Base-by-base conservation (phyloP, 2,113 vertebrate genomes). In the Phalacrocorax pelagicus region DNA sequence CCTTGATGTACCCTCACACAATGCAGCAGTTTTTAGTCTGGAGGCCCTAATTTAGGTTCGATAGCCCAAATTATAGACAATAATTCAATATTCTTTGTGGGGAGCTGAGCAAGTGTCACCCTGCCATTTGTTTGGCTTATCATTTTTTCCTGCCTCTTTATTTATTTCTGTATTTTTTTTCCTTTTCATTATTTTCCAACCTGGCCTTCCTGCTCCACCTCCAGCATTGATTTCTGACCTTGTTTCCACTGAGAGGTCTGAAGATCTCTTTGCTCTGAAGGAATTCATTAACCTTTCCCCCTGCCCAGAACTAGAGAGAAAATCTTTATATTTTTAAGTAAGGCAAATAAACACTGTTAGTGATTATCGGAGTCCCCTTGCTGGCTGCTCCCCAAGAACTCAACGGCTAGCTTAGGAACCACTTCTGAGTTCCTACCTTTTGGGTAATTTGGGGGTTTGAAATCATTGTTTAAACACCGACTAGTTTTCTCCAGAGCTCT, bases 281-380 rank as follows among this genome's bases (percentile, higher is more conserved):
- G 96, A 97, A 94, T 97, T 95, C 92, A 95, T 97, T 97, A 96
- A 95, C 95, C 97, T 97, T 97, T 97, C 95, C 95, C 72, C 94
- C 86, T 86, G 58, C 83, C 69, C 94, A 82, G 81, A 89, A 86
- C 47, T 38, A 63, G 95, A 95, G 93, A 95, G 95, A 94, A 96
- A 97, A 96, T 92, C 97, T 93, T 95, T 97, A 83, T 96, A 57
- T 96, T 96, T 97, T 96, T 94, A 95, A 96, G 95, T 49, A 95
- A 97, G 88, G 95, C 94, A 93, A 97, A 97, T 93, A 96, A 94
- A 96, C 86, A 81, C 34, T 17, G 77, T 36, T 82, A 52, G 71
- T 34, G 88, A 71, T 58, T 66, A 46, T 49, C 0, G 0, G 81
- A 77, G 94, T 90, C 65, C 65, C 63, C 49, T 90, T 2, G 0